Evolutionary conservation across 1,140 invertebrate species (phyloP).

Genomic region (Solen grandis): DNA sequence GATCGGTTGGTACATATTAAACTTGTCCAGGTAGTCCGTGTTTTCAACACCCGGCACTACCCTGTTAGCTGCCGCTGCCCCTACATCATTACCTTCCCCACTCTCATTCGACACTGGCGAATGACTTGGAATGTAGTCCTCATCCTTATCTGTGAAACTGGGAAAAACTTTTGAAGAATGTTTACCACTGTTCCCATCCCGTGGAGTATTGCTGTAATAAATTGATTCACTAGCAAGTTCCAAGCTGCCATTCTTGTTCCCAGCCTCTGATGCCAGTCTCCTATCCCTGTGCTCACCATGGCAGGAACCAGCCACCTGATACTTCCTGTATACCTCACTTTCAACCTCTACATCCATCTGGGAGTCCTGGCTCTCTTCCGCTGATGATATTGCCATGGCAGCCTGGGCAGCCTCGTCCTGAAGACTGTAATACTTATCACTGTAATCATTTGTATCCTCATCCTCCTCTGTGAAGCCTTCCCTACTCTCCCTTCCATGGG

Average conservation of each 20-base stretch:
- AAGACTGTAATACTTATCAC: conserved; percentile 18
- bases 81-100: not conserved
- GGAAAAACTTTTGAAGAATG: conserved; percentile 22
- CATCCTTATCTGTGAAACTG: conserved; percentile 15
- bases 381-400: conserved; percentile 23
- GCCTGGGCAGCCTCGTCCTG: conserved; percentile 21
- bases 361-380: conserved; percentile 22
- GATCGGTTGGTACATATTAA: conserved; percentile 51
- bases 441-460: conserved; percentile 47
- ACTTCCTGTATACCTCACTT: conserved; percentile 1
- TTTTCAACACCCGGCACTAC: conserved; percentile 1
- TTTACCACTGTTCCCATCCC: too few species aligned
- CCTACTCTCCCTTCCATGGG: conserved; percentile 34
- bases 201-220: not conserved
- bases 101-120: conserved; percentile 21
- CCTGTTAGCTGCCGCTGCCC: not conserved
- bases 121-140: conserved; percentile 19
- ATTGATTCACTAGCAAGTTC: conserved; percentile 33
- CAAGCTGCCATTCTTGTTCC: conserved; percentile 4
- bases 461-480: conserved; percentile 14
- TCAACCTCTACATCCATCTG: conserved; percentile 31
- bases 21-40: conserved; percentile 3
- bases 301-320: not conserved
- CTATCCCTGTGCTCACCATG: not conserved
- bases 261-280: not conserved